Conservation (phyloP, 2,113 vertebrate species). For the Leucosticte australis region DNA sequence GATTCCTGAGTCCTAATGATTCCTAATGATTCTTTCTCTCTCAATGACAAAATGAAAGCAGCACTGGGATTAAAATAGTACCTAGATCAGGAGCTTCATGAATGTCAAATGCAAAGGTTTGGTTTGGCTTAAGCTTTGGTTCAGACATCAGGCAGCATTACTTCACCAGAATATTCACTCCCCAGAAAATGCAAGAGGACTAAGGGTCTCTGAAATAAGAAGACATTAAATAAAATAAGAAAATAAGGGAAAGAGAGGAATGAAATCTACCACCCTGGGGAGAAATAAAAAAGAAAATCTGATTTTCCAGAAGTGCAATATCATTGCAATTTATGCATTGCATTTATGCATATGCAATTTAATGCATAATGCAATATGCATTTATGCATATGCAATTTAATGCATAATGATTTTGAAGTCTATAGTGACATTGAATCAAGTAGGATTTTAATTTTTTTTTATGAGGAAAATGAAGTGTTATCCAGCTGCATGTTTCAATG, state of each 20-base stretch:
- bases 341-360: too few species aligned
- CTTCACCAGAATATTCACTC: neutral
- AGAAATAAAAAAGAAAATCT: neutral
- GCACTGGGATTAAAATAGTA: neutral
- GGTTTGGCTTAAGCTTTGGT: neutral
- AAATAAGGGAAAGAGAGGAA: neutral
- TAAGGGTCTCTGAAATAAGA: neutral
- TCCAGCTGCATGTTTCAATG: neutral
- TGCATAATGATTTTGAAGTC: neutral
- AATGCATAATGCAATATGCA: too few species aligned
- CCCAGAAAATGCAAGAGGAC: neutral
- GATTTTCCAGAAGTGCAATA: neutral
- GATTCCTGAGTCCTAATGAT: neutral
- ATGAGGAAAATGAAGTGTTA: neutral
- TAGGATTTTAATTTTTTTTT: neutral
- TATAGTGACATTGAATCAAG: fast-evolving
- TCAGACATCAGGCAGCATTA: neutral
- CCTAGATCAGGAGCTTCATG: neutral
- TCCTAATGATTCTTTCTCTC: neutral
- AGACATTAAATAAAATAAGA: neutral
- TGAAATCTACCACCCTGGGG: fast-evolving
- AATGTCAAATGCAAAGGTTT: neutral
- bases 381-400: too few species aligned
- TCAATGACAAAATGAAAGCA: neutral
- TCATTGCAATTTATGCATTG: too few species aligned